These are phyloP conservation scores for Drosophila paramelanica DNA, from an alignment of 2,888 invertebrate species.

Conservation along the genomic window DNA sequence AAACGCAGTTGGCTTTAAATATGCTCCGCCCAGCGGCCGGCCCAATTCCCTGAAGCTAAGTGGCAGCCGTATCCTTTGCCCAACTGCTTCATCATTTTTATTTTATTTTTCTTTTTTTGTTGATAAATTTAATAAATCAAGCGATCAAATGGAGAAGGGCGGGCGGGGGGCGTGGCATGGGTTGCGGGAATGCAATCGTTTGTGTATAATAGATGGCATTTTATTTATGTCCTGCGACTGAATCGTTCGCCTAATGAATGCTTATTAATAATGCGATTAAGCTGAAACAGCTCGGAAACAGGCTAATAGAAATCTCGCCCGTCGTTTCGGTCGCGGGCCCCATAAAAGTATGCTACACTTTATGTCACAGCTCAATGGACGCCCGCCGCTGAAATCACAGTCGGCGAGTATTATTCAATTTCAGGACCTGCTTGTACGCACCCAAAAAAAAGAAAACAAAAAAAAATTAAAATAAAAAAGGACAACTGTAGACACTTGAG, in stretches of 20 bases:
- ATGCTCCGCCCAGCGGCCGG: conserved; percentile 24
- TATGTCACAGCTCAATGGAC: conserved; percentile 22
- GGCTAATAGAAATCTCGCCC: conserved; percentile 24
- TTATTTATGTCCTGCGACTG: conserved; percentile 58
- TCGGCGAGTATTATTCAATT: conserved; percentile 43
- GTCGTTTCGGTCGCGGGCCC: not conserved
- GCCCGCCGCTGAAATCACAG: conserved; percentile 26
- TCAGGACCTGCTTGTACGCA: conserved; percentile 8
- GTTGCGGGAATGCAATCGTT: conserved; percentile 62
- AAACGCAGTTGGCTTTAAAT: conserved; percentile 69
- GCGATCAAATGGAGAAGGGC: conserved; percentile 35
- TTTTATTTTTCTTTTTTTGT: conserved; percentile 7
- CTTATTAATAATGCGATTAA: conserved; percentile 74
- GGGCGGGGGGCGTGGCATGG: too few species aligned
- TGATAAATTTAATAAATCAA: conserved; percentile 75
- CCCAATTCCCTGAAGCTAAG: conserved; percentile 27
- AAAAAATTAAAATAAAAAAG: conserved; percentile 13
- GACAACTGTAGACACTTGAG: conserved; percentile 42
- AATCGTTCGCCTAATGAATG: conserved; percentile 60
- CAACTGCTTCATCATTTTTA: not conserved
- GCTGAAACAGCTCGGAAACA: conserved; percentile 1
- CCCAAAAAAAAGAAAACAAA: conserved; percentile 2
- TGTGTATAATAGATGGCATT: conserved; percentile 69
- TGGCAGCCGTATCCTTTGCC: conserved; percentile 22
- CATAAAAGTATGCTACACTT: conserved; percentile 36